Base-by-base conservation (phyloP, 2,888 invertebrate species). In the Cephus runcator region DNA sequence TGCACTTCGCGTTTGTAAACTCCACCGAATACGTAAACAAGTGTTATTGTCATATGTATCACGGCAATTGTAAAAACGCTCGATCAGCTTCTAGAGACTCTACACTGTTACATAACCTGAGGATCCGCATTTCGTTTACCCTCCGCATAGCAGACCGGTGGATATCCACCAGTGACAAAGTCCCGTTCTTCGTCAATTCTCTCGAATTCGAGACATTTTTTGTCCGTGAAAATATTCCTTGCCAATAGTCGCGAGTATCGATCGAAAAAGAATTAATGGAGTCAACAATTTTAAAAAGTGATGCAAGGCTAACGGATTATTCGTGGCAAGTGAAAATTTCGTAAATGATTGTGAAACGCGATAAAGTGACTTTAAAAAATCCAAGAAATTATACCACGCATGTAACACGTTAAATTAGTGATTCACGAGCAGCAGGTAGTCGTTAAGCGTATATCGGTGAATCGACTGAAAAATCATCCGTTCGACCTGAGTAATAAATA, bases 251-350 rank as follows among this genome's bases (percentile, higher is more conserved):
- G 2, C 34, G 56, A 15, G 12, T 23, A 23, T 15, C 15, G 15
- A 40, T 40, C 1, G 15, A 40, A 40, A 40, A 23, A 23, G 23
- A 23, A 6, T 6, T 4, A 23, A 40, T 40, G 6, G 23, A 15
- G 40, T 23, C 15, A 1, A 40, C 2, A 2, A 15, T 6, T 2
- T 23, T 40, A 23, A 15, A 56, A 1, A 56, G 9, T 23, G 23
- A 40, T 6, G 0, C 15, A 23, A 4, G 6, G 0, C 12, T 40
- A 15, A 40, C 0, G 4, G 6, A 1, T 40, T 15, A 0, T 15
- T 23, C 40, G 23, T 40, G 56, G 9, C 23, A 23, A 23, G 56
- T 56, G 56, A 9, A 9, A 15, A 40, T 40, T 40, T 6, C 0
- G 15, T 6, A 1, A 40, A 40, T 23, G 12, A 1, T 36, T 36